Conservation (phyloP, 2,113 vertebrate species). For the Malurus elegans region DNA sequence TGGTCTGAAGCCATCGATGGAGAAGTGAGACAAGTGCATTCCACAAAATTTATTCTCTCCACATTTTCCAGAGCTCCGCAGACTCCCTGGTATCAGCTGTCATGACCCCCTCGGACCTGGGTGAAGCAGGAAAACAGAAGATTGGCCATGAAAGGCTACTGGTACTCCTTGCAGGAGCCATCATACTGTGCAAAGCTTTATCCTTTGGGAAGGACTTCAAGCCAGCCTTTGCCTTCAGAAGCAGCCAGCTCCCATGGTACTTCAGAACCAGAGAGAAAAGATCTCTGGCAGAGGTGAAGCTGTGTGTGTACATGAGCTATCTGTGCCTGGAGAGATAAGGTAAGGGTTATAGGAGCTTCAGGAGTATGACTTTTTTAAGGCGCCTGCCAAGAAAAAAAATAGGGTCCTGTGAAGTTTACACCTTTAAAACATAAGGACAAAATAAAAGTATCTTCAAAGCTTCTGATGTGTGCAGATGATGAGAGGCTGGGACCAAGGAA, state of each 20-base stretch:
- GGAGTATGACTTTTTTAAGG: background rate
- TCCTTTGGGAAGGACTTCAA: background rate
- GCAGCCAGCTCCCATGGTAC: background rate
- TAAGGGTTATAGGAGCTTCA: background rate
- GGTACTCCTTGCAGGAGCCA: background rate
- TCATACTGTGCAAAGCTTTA: background rate
- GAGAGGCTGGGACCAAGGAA: background rate
- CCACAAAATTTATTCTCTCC: background rate
- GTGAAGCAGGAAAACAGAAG: background rate
- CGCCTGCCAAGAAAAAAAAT: background rate
- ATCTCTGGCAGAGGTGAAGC: background rate
- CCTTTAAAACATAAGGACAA: background rate
- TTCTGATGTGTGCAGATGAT: background rate
- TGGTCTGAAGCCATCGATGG: conserved; percentile 44
- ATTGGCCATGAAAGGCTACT: background rate
- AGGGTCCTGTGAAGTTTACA: background rate
- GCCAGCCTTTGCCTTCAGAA: background rate
- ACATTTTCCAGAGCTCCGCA: background rate
- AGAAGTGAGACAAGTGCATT: conserved; percentile 30
- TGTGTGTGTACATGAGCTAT: background rate
- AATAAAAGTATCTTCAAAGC: background rate
- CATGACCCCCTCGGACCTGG: background rate
- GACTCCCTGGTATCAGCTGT: conserved; percentile 4
- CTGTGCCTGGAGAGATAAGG: background rate
- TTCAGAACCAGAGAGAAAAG: background rate